Evolutionary conservation across 1,140 invertebrate genomes (phyloP).

Genomic region (Pogonus chalceus): DNA sequence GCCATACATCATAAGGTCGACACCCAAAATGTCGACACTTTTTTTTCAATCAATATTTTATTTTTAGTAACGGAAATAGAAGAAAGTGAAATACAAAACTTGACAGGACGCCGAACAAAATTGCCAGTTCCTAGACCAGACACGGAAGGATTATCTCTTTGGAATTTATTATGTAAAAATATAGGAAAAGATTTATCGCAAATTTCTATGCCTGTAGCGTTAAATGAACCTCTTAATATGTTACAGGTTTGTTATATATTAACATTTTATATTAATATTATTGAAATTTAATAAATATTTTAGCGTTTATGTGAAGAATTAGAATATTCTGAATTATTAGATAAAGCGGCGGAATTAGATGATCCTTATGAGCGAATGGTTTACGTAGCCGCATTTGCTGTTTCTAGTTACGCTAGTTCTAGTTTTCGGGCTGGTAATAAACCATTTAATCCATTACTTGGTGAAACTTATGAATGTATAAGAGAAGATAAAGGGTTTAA

Average conservation of each 20-base stretch:
- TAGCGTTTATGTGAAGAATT: constrained; percentile 74
- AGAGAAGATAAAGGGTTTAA: constrained; percentile 66
- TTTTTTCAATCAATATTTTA: not conserved
- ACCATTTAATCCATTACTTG: constrained; percentile 79
- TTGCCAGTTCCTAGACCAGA: constrained; percentile 62
- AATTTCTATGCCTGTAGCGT: constrained; percentile 70
- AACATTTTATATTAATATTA: too few relatives aligned
- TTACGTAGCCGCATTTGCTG: constrained; percentile 71
- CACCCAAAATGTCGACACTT: too few relatives aligned
- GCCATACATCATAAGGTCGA: too few relatives aligned
- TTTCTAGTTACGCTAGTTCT: constrained; percentile 69
- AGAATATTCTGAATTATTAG: constrained; percentile 71
- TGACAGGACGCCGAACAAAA: constrained; percentile 57
- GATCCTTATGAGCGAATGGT: constrained; percentile 63
- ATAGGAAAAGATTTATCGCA: constrained; percentile 82
- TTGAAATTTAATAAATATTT: constrained; percentile 7
- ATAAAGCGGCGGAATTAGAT: constrained; percentile 52
- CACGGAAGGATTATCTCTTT: constrained; percentile 63
- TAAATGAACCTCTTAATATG: constrained; percentile 81
- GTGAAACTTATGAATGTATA: constrained; percentile 77
- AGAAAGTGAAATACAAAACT: constrained; percentile 24
- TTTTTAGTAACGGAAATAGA: constrained; percentile 11
- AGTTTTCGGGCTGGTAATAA: constrained; percentile 73
- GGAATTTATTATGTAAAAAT: constrained; percentile 73
- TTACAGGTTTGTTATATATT: constrained; percentile 43